phyloP scores from a whole-genome alignment of 2,113 vertebrate species.

The Myodes glareolus region DNA sequence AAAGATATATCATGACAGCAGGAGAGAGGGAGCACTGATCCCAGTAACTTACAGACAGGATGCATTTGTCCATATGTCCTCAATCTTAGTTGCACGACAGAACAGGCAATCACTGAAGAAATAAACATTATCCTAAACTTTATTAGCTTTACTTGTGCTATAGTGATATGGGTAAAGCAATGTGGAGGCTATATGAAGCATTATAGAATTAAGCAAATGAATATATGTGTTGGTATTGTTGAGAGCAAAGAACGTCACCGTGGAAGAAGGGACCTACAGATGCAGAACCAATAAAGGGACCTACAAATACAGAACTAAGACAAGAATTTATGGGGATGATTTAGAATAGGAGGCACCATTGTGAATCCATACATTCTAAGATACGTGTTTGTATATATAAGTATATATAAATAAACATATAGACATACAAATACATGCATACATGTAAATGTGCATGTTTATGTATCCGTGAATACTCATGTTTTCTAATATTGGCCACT shows the following conservation, averaged over 20 bases:
- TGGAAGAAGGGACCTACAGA: background rate
- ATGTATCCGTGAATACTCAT: background rate
- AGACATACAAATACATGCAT: no score
- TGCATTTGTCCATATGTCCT: background rate
- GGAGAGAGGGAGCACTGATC: background rate
- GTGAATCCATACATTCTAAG: conserved; percentile 15
- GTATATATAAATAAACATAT: background rate
- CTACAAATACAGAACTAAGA: background rate
- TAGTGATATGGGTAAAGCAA: background rate
- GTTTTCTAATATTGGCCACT: background rate
- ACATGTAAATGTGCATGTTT: background rate
- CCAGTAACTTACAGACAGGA: background rate
- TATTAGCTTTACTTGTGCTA: background rate
- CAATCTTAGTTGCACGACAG: background rate
- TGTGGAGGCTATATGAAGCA: background rate
- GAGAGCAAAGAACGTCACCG: background rate
- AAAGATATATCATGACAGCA: background rate
- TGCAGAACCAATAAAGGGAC: background rate
- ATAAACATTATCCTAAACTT: background rate
- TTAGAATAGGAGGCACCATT: background rate
- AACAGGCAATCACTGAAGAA: background rate
- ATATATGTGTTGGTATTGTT: background rate
- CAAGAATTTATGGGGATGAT: background rate
- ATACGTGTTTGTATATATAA: background rate
- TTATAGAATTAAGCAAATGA: background rate